Percentiles rank a stretch among this genome's conserved stretches.
Evolutionary conservation across 2,888 invertebrate species (phyloP).

Genomic region (Nomada hirtipes): DNA sequence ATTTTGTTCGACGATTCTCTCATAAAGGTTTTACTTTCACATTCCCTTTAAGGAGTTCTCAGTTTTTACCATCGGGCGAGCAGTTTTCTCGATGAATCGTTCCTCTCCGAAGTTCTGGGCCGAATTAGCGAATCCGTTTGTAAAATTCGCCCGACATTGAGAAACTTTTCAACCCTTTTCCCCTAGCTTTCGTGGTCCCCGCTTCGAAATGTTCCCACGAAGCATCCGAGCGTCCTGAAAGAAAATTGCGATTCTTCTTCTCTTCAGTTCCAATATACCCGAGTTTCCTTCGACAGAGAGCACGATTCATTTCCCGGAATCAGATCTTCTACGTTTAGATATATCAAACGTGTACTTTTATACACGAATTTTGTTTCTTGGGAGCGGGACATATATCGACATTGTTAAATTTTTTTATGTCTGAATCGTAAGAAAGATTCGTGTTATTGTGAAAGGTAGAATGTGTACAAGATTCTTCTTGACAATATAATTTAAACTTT

Average conservation of each 20-base stretch:
- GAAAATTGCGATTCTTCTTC: constrained; percentile 41
- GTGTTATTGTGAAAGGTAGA: too few relatives aligned
- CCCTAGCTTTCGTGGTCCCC: constrained; percentile 2
- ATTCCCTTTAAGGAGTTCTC: neutral
- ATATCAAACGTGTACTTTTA: neutral
- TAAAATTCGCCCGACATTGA: constrained; percentile 39
- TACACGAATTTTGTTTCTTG: too few relatives aligned
- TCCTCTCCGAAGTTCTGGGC: constrained; percentile 21
- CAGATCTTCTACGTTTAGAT: neutral
- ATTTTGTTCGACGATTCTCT: neutral
- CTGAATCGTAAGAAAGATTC: too few relatives aligned
- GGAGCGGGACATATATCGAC: too few relatives aligned
- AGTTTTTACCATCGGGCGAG: constrained; percentile 1
- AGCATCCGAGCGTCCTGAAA: constrained; percentile 27
- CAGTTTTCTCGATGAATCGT: constrained; percentile 33
- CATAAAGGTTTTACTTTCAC: neutral
- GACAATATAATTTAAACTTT: too few relatives aligned
- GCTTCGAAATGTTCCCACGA: constrained; percentile 3
- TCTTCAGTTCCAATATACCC: constrained; percentile 30
- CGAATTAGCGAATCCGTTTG: constrained; percentile 54
- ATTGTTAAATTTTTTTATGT: too few relatives aligned
- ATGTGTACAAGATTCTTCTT: too few relatives aligned
- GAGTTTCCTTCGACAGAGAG: neutral
- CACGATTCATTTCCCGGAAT: constrained; percentile 8
- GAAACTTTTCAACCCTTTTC: constrained; percentile 29